Evolutionary conservation across 2,888 invertebrate species (phyloP).

Genomic region (Caenorhabditis sp.): DNA sequence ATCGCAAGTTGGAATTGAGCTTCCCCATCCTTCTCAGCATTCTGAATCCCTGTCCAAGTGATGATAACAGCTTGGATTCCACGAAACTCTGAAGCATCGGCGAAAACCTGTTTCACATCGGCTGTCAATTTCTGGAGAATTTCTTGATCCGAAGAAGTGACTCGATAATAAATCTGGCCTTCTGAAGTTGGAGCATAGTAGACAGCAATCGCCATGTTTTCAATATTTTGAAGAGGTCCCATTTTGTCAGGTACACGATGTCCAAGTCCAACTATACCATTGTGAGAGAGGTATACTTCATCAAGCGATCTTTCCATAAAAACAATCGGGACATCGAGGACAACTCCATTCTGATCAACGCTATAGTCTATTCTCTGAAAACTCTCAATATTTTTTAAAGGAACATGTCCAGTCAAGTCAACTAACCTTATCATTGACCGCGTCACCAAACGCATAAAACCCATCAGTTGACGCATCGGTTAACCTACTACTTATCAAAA

Average conservation of each 20-base stretch:
- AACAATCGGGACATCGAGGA: constrained; percentile 50
- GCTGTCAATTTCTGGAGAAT: constrained; percentile 51
- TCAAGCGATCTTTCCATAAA: constrained; percentile 53
- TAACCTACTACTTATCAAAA: not conserved
- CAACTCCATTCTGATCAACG: constrained; percentile 37
- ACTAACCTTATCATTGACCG: constrained; percentile 1
- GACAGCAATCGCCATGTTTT: constrained; percentile 55
- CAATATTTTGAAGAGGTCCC: constrained; percentile 33
- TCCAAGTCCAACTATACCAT: constrained; percentile 63
- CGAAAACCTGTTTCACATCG: constrained; percentile 80
- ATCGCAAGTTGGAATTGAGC: constrained; percentile 77
- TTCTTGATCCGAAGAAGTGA: constrained; percentile 47
- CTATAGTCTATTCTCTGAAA: constrained; percentile 44
- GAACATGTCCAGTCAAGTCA: no score
- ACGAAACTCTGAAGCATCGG: constrained; percentile 79
- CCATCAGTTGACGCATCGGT: not conserved
- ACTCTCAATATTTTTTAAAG: not conserved
- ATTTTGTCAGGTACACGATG: constrained; percentile 29
- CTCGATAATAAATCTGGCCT: constrained; percentile 49
- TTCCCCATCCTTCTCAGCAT: constrained; percentile 75
- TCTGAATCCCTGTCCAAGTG: constrained; percentile 81
- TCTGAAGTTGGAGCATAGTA: constrained; percentile 52
- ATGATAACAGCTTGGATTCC: constrained; percentile 82
- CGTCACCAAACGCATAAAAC: not conserved
- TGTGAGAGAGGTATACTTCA: constrained; percentile 59